Percentiles rank a stretch among this genome's conserved stretches.
Evolutionary conservation across 2,113 vertebrate genomes (phyloP).

Genomic region (Chionomys nivalis): DNA sequence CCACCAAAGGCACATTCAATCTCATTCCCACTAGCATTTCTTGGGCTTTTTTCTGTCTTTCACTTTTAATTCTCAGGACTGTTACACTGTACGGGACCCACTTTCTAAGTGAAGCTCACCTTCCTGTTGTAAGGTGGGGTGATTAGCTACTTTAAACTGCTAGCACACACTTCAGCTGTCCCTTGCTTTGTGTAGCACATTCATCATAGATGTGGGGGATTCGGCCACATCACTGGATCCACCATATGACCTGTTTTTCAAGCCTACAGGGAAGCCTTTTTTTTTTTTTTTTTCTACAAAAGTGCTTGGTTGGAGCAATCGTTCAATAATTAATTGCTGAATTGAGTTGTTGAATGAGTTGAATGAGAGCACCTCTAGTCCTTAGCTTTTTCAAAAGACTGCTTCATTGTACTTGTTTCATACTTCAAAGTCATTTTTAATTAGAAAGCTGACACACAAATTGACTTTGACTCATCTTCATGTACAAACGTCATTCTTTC

Average conservation of each 20-base stretch:
- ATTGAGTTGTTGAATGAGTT: constrained; percentile 17
- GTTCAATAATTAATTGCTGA: constrained; percentile 41
- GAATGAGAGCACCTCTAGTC: constrained; percentile 55
- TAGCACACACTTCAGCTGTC: neutral
- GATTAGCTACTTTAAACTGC: neutral
- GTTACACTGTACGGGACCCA: neutral
- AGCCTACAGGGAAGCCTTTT: neutral
- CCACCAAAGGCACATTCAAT: neutral
- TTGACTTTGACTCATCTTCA: constrained; percentile 50
- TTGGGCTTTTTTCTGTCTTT: neutral
- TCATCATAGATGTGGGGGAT: neutral
- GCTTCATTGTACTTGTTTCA: constrained; percentile 30
- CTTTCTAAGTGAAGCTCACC: neutral
- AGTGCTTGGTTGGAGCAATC: neutral
- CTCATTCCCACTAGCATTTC: neutral
- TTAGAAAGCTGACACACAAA: constrained; percentile 69
- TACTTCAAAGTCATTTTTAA: constrained; percentile 68
- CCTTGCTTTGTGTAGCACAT: neutral
- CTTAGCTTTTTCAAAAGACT: constrained; percentile 55
- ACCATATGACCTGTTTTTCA: neutral
- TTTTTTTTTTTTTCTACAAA: neutral
- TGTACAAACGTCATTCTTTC: constrained; percentile 18
- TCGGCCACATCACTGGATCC: neutral
- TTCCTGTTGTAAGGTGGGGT: neutral
- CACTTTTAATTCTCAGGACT: neutral